Conservation (phyloP, 2,797 vertebrate genomes). For the Monodelphis domestica region DNA sequence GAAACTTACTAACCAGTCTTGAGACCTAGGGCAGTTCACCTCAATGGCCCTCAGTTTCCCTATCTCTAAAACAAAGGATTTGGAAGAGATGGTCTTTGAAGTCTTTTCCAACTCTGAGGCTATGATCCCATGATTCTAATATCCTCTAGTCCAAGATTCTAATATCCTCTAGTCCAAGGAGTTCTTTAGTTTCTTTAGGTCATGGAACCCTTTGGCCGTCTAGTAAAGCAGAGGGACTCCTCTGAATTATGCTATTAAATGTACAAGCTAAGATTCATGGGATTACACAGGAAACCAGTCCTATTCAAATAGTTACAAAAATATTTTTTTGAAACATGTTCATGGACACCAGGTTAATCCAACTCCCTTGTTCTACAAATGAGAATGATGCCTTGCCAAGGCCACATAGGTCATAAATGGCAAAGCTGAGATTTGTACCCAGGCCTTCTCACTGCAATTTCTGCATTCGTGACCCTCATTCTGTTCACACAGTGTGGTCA, state of each 20-base stretch:
- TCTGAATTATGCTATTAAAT: slow-evolving; percentile 43
- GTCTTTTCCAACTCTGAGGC: not conserved
- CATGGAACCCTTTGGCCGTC: not conserved
- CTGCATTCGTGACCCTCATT: not conserved
- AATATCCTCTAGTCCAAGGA: not conserved
- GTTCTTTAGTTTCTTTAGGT: not conserved
- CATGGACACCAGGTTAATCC: not conserved
- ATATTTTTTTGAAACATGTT: not conserved
- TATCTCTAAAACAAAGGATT: not conserved
- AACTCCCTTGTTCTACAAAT: not conserved
- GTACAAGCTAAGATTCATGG: not conserved
- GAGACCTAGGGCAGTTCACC: not conserved
- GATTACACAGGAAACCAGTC: not conserved
- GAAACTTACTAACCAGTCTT: not conserved
- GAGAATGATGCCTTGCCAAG: not conserved
- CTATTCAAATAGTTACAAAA: not conserved
- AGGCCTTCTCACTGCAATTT: not conserved
- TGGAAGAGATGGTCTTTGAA: not conserved
- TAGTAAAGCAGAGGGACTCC: not conserved
- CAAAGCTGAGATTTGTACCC: not conserved
- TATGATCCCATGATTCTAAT: not conserved
- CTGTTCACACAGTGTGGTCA: slow-evolving; percentile 7
- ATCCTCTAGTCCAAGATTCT: not conserved
- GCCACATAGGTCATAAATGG: not conserved
- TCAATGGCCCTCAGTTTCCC: not conserved